A percentile compares a stretch with the other conserved stretches of the same genome.
These are phyloP conservation scores for Microchirus variegatus DNA, from an alignment of 2,797 vertebrate genomes.

Conservation along the genomic window DNA sequence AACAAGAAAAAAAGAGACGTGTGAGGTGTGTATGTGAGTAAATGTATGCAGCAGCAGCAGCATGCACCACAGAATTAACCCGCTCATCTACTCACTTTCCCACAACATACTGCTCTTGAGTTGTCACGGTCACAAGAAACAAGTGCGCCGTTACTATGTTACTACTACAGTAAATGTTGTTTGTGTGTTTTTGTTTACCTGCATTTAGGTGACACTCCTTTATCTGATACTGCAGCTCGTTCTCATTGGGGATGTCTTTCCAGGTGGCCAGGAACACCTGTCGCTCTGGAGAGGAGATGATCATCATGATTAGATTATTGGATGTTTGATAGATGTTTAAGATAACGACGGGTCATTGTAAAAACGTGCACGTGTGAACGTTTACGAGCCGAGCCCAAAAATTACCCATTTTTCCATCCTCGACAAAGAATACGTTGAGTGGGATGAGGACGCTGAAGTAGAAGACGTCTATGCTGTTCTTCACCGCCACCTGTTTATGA, in stretches of 20 bases:
- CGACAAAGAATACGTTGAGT: conserved; percentile 96
- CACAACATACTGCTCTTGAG: background rate
- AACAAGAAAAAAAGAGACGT: conserved; percentile 34
- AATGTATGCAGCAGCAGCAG: background rate
- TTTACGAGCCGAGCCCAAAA: background rate
- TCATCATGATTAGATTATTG: background rate
- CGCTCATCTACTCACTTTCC: background rate
- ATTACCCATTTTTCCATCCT: conserved; percentile 99
- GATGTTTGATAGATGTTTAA: too few species aligned
- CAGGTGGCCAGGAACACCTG: conserved; percentile 99
- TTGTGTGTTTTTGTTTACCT: conserved; percentile 63
- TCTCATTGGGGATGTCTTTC: conserved; percentile 99
- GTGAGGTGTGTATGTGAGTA: conserved; percentile 1
- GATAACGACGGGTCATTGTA: too few species aligned
- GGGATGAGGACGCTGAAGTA: conserved; percentile 99
- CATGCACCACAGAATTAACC: background rate
- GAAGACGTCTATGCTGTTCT: conserved; percentile 99
- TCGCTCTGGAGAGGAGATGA: conserved; percentile 82
- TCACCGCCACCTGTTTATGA: conserved; percentile 92
- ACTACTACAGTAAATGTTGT: background rate
- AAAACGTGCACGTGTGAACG: background rate
- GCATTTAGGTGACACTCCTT: conserved; percentile 98
- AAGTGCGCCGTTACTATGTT: background rate
- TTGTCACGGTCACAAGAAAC: background rate
- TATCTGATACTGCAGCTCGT: conserved; percentile 98